Evolutionary conservation across 2,888 invertebrate genomes (phyloP).

Genomic region (Cheilosia grossa): DNA sequence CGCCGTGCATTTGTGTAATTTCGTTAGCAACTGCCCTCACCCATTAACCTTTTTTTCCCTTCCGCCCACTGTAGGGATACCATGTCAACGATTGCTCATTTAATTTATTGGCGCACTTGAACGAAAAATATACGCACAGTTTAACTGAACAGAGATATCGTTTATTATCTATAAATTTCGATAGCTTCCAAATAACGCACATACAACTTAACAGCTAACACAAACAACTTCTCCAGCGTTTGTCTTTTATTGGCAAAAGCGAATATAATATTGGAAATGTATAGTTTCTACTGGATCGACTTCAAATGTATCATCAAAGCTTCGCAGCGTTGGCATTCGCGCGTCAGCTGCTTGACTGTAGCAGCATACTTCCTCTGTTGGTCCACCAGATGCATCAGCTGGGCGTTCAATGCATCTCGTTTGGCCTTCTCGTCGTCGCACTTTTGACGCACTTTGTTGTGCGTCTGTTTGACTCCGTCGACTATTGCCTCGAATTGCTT

Average conservation of each 20-base stretch:
- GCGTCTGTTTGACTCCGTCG: conserved; percentile 94
- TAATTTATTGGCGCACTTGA: not conserved
- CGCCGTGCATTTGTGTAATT: too few relatives aligned
- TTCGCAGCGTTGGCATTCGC: conserved; percentile 89
- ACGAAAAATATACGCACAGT: not conserved
- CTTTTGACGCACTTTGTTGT: conserved; percentile 88
- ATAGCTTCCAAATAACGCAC: conserved; percentile 37
- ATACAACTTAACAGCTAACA: conserved; percentile 25
- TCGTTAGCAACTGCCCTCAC: not conserved
- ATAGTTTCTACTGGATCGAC: conserved; percentile 78
- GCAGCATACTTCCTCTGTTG: conserved; percentile 90
- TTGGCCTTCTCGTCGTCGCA: conserved; percentile 87
- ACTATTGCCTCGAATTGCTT: conserved; percentile 95
- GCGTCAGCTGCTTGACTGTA: conserved; percentile 90
- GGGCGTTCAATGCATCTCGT: conserved; percentile 87
- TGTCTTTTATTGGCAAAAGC: conserved; percentile 12
- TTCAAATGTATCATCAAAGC: conserved; percentile 82
- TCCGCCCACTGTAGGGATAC: not conserved
- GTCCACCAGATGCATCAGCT: conserved; percentile 86
- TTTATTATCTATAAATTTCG: conserved; percentile 23
- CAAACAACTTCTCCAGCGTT: conserved; percentile 1
- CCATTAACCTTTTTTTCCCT: not conserved
- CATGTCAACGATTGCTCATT: not conserved
- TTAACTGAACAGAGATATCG: not conserved
- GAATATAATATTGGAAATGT: conserved; percentile 32